Percentiles rank a stretch among this genome's conserved stretches.
These are phyloP conservation scores for Habrosyne pyritoides DNA, from an alignment of 2,888 invertebrate genomes.

Conservation along the genomic window DNA sequence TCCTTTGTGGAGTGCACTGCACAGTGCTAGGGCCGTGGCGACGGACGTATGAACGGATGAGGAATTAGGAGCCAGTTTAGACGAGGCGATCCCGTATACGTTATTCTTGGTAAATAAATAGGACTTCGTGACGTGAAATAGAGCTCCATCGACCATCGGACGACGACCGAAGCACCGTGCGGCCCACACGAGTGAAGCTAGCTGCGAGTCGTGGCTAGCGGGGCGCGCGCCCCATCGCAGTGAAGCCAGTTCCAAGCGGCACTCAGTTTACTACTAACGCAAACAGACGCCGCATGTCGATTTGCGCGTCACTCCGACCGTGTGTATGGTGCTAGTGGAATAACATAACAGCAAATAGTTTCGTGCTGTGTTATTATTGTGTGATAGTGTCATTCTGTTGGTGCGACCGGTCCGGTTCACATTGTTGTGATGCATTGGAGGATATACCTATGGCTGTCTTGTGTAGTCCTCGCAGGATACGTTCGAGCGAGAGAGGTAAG, in stretches of 20 bases:
- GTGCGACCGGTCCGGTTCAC: constrained; percentile 69
- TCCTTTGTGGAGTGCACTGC: constrained; percentile 31
- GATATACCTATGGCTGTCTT: constrained; percentile 89
- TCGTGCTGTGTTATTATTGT: constrained; percentile 74
- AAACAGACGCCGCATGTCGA: constrained; percentile 68
- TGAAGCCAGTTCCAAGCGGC: constrained; percentile 72
- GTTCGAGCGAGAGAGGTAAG: constrained; percentile 90
- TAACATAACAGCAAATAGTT: constrained; percentile 79
- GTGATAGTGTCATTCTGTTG: constrained; percentile 70
- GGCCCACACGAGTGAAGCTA: constrained; percentile 63
- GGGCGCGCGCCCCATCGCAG: constrained; percentile 62
- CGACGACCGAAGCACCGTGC: constrained; percentile 61
- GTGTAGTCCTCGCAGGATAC: constrained; percentile 89
- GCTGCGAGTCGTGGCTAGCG: constrained; percentile 49
- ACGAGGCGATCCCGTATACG: constrained; percentile 32
- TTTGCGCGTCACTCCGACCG: constrained; percentile 65
- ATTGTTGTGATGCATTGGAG: constrained; percentile 89
- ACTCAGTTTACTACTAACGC: constrained; percentile 75
- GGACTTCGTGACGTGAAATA: constrained; percentile 73
- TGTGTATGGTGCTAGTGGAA: constrained; percentile 78
- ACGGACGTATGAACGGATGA: constrained; percentile 29
- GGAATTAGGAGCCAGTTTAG: constrained; percentile 43
- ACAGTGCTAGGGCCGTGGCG: constrained; percentile 20
- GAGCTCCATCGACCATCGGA: constrained; percentile 74
- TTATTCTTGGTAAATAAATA: constrained; percentile 63